phyloP scores from a whole-genome alignment of 2,113 vertebrate species.

The Rhinolophus sinicus region DNA sequence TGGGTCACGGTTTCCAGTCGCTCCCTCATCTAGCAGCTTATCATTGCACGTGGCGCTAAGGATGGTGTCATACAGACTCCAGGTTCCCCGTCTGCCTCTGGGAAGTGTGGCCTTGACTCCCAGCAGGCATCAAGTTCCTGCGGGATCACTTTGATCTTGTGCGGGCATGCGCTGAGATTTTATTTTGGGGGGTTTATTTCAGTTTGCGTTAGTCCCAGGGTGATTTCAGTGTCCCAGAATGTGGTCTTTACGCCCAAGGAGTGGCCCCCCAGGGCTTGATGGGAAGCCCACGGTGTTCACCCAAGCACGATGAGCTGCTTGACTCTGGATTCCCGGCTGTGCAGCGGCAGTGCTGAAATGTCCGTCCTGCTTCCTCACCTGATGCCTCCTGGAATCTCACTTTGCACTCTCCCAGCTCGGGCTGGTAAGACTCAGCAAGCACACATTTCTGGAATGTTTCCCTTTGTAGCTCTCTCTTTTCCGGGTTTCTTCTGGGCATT shows the following conservation, averaged over 20 bases:
- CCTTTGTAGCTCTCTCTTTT: not conserved
- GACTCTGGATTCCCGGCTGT: not conserved
- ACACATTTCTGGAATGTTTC: not conserved
- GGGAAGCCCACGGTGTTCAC: not conserved
- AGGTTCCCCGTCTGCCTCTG: not conserved
- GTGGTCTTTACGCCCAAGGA: not conserved
- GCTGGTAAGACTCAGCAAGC: not conserved
- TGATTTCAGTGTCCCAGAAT: not conserved
- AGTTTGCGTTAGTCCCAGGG: not conserved
- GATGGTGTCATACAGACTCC: not conserved
- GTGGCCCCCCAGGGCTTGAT: not conserved
- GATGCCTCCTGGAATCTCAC: not conserved
- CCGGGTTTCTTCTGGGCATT: not conserved
- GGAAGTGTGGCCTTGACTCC: not conserved
- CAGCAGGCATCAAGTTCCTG: not conserved
- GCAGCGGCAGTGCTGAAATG: not conserved
- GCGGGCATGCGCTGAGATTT: not conserved
- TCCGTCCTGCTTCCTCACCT: not conserved
- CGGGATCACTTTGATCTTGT: not conserved
- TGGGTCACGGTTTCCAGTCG: not conserved
- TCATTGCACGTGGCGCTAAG: not conserved
- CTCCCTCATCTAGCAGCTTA: not conserved
- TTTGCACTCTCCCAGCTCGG: not conserved
- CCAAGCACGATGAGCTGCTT: not conserved
- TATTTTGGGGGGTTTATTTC: not conserved